Evolutionary conservation across 2,113 vertebrate genomes (phyloP).

Genomic region (Pollachius pollachius): DNA sequence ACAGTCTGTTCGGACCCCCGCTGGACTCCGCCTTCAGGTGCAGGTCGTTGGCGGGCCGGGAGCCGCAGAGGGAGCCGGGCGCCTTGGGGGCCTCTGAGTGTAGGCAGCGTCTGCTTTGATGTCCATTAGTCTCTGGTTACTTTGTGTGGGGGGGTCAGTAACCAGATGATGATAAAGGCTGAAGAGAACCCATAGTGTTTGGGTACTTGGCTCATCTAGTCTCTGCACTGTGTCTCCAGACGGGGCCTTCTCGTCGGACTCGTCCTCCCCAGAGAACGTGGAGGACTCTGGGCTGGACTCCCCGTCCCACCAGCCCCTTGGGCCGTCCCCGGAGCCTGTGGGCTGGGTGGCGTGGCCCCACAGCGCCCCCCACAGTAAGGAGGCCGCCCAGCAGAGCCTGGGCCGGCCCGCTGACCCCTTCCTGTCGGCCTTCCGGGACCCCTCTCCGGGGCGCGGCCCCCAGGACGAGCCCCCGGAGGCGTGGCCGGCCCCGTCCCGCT

Average conservation of each 20-base stretch:
- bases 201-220: neutral
- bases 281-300: constrained; percentile 93
- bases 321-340: constrained; percentile 82
- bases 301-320: constrained; percentile 81
- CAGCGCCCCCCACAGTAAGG: constrained; percentile 51
- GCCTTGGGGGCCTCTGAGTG: constrained; percentile 62
- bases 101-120: constrained; percentile 27
- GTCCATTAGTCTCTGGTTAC: neutral
- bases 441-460: constrained; percentile 54
- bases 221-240: constrained; percentile 53
- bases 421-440: constrained; percentile 63
- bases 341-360: constrained; percentile 81
- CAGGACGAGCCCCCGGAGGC: constrained; percentile 34
- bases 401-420: constrained; percentile 59
- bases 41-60: constrained; percentile 80
- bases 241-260: constrained; percentile 84
- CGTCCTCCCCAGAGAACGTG: constrained; percentile 89
- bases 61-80: constrained; percentile 46
- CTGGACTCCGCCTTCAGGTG: constrained; percentile 84
- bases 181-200: too few species aligned
- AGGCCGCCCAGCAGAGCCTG: constrained; percentile 51
- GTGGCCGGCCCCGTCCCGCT: constrained; percentile 37
- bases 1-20: constrained; percentile 85
- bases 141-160: neutral
- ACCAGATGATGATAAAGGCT: too few species aligned